A percentile compares a stretch with the other conserved stretches of the same genome.
phyloP scores from a whole-genome alignment of 1,140 invertebrate species.

The Venustaconcha ellipsiformis region DNA sequence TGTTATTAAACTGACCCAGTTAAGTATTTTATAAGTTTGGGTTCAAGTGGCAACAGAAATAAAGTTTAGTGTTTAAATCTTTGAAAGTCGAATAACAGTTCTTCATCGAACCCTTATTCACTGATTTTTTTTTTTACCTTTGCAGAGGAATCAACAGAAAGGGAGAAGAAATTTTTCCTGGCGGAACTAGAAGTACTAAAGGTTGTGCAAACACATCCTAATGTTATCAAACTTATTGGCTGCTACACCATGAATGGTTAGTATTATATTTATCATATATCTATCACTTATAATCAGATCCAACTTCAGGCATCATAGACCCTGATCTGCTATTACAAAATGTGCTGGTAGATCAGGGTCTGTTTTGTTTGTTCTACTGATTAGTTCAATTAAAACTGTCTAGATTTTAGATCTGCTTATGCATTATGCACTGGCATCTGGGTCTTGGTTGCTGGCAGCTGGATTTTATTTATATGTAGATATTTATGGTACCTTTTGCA shows the following conservation, averaged over 20 bases:
- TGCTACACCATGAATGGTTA: conserved; percentile 79
- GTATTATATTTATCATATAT: neutral
- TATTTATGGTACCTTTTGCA: too few species aligned
- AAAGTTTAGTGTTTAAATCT: neutral
- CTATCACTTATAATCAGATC: too few species aligned
- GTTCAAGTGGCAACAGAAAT: neutral
- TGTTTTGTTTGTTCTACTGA: too few species aligned
- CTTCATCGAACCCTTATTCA: neutral
- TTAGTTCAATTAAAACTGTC: too few species aligned
- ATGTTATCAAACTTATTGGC: conserved; percentile 88
- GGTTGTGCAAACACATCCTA: conserved; percentile 78
- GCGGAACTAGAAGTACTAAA: conserved; percentile 94
- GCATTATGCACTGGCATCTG: too few species aligned
- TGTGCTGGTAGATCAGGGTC: too few species aligned
- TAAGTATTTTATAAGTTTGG: neutral
- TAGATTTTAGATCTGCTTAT: too few species aligned
- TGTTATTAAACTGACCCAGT: too few species aligned
- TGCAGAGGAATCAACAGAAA: conserved; percentile 87
- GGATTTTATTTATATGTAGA: too few species aligned
- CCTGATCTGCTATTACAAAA: too few species aligned
- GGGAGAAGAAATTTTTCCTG: conserved; percentile 86
- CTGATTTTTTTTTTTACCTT: conserved; percentile 22
- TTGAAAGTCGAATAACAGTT: neutral
- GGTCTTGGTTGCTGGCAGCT: too few species aligned
- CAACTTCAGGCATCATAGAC: too few species aligned